phyloP scores from a whole-genome alignment of 2,113 vertebrate species.

The Macrotus californicus region DNA sequence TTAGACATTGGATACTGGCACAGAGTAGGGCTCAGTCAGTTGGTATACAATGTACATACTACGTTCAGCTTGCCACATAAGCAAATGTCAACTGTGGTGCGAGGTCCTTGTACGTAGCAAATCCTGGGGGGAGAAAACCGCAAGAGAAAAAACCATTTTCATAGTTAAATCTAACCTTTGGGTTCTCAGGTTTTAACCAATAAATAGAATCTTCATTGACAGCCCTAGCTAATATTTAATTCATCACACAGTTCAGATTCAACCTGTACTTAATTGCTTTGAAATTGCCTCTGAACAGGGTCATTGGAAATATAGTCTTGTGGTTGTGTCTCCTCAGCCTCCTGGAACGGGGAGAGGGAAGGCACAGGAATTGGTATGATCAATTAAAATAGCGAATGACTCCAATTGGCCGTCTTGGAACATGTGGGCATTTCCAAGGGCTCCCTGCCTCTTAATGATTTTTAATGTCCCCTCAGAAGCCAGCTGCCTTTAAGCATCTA shows the following conservation, averaged over 20 bases:
- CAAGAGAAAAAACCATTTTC: neutral
- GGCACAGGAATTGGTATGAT: neutral
- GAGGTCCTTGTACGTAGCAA: neutral
- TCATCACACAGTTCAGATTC: neutral
- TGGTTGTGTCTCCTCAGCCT: neutral
- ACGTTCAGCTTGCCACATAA: neutral
- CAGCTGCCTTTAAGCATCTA: neutral
- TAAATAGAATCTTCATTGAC: neutral
- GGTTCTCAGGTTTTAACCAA: slow-evolving; percentile 31
- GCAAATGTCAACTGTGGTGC: neutral
- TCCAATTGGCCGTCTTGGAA: neutral
- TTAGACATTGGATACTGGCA: neutral
- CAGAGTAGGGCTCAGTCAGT: neutral
- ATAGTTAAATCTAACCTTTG: slow-evolving; percentile 16
- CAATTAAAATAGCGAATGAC: neutral
- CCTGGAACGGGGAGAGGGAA: neutral
- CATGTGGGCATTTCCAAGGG: slow-evolving; percentile 4
- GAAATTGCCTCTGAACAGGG: neutral
- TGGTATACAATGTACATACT: neutral
- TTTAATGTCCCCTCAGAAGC: neutral
- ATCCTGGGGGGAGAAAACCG: neutral
- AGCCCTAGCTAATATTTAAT: slow-evolving; percentile 34
- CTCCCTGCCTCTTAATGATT: neutral
- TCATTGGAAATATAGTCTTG: slow-evolving; percentile 14
- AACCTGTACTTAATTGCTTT: slow-evolving; percentile 19